phyloP scores from a whole-genome alignment of 92 coral and sea anemone genomes.

The Bergia sp. region DNA sequence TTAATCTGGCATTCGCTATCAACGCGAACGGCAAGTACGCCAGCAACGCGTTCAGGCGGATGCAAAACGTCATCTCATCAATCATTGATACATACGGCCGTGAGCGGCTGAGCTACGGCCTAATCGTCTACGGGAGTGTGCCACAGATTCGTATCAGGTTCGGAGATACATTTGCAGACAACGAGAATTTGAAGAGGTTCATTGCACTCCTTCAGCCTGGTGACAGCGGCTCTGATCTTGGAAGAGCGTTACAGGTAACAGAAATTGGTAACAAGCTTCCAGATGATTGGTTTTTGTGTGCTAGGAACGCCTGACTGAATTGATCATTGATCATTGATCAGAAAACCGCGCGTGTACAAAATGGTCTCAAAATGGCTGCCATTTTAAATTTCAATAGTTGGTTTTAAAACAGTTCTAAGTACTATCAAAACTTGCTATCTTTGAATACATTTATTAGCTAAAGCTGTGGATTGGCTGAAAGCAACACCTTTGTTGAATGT shows the following conservation, averaged over 20 bases:
- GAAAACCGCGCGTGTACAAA: too few relatives aligned
- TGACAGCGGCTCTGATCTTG: slow-evolving; percentile 64
- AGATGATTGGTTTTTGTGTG: too few relatives aligned
- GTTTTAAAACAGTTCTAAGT: too few relatives aligned
- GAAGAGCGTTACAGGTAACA: slow-evolving; percentile 61
- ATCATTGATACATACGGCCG: slow-evolving; percentile 85
- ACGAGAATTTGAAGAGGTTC: slow-evolving; percentile 63
- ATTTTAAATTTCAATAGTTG: too few relatives aligned
- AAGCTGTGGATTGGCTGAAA: too few relatives aligned
- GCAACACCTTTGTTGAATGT: too few relatives aligned
- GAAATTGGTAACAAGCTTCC: neutral
- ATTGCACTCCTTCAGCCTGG: slow-evolving; percentile 59
- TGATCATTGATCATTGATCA: too few relatives aligned
- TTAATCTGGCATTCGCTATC: slow-evolving; percentile 80
- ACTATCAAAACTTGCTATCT: too few relatives aligned
- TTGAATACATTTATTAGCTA: too few relatives aligned
- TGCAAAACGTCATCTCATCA: slow-evolving; percentile 71
- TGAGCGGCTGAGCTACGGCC: slow-evolving; percentile 72
- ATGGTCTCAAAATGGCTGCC: too few relatives aligned
- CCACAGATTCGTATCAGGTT: slow-evolving; percentile 69
- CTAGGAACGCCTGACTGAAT: too few relatives aligned
- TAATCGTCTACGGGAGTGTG: slow-evolving; percentile 69
- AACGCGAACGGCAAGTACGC: slow-evolving; percentile 78
- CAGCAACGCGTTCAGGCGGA: slow-evolving; percentile 62
- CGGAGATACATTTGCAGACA: slow-evolving; percentile 64